Base-by-base conservation (phyloP, 37 sponge, comb jelly and placozoan genomes). In the Amphimedon queenslandica region DNA sequence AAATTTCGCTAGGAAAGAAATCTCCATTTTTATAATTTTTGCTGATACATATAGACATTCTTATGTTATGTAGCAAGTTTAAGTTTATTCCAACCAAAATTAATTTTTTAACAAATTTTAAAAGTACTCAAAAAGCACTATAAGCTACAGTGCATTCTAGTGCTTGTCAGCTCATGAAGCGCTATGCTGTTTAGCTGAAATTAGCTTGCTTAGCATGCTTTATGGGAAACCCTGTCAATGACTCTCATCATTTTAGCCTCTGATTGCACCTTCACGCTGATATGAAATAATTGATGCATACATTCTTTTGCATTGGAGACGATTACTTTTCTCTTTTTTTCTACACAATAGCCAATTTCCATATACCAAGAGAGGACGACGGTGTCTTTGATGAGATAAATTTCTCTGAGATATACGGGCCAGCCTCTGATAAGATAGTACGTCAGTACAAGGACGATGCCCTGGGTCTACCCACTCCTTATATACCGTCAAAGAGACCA, bases 381-480 rank as follows among this genome's bases (percentile, higher is more conserved):
- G 61, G 28, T n/a, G 30, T 76, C 4, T 90, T 90, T 77, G 87
- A 90, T 42, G 87, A 84, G 3, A 76, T 90, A 6, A 43, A 63
- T 25, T 90, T 57, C 72, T 43, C 72, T 16, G 87, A 87, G 35
- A 81, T 81, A 32, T 81, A 81, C 42, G 87, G 82, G 0, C 42
- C 25, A 36, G 82, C 82, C 4, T 76, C 87, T 24, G 77, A 87
- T 20, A 87, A 87, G 72, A 87, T 87, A 40, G 76, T 87, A 32
- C 58, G 67, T 2, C 85, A 85, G 64, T 85, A 85, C 57, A 57
- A 42, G 11, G 85, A 85, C 2, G 85, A 85, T 37, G 85, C 85
- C 36, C 53, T 74, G 37, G 85, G 80, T 2, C 58, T 78, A 11
- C 74, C 74, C n/a, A 71, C 66, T 38, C 8, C 8, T 47, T 78